Conservation (phyloP, 2,888 invertebrate genomes). For the Oxytorus armatus region DNA sequence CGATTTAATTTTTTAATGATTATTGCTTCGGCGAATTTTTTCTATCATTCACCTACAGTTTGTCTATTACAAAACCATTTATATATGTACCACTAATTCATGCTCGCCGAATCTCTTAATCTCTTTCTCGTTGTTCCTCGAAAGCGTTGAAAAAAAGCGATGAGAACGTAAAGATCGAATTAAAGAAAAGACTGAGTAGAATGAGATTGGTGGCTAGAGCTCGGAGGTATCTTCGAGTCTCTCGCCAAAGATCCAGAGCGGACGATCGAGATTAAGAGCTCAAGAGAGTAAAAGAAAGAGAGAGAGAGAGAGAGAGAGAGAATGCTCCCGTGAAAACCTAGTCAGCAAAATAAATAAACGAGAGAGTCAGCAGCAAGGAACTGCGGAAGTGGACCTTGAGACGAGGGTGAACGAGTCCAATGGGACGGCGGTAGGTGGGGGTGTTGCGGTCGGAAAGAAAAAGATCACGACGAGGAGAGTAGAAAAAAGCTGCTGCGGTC, state of each 20-base stretch:
- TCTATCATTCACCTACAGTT: background rate
- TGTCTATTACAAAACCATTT: background rate
- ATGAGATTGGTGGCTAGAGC: constrained; percentile 38
- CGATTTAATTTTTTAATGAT: no score
- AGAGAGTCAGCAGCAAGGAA: constrained; percentile 65
- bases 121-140: background rate
- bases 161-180: background rate
- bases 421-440: constrained; percentile 16
- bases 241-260: constrained; percentile 56
- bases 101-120: background rate
- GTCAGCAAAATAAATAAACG: constrained; percentile 64
- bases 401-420: constrained; percentile 58
- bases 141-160: constrained; percentile 9
- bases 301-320: constrained; percentile 45
- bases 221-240: constrained; percentile 36
- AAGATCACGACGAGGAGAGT: constrained; percentile 34
- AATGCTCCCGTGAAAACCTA: constrained; percentile 36
- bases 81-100: background rate
- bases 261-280: constrained; percentile 67
- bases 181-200: constrained; percentile 21
- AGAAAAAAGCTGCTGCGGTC: constrained; percentile 42
- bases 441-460: constrained; percentile 30
- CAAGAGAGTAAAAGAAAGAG: constrained; percentile 51
- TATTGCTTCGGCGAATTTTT: no score
- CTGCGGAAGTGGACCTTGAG: constrained; percentile 67